These are phyloP conservation scores for Hydropotes inermis DNA, from an alignment of 2,113 vertebrate genomes.

Conservation along the genomic window DNA sequence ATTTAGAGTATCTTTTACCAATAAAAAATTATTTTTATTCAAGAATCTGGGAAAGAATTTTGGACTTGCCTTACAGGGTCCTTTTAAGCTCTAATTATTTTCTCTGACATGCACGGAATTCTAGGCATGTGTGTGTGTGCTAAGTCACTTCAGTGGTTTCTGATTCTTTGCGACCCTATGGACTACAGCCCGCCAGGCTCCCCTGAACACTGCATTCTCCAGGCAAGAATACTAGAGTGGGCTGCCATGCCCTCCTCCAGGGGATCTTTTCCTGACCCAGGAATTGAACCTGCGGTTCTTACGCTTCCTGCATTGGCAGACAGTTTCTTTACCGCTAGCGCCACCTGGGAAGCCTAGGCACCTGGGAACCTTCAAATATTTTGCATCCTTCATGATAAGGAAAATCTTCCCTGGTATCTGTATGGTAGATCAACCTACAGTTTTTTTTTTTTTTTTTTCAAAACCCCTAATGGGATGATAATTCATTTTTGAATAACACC, in stretches of 20 bases:
- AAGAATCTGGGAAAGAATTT: not conserved
- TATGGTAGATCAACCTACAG: not conserved
- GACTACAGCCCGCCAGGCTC: not conserved
- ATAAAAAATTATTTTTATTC: not conserved
- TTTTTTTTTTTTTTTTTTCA: conserved; percentile 4
- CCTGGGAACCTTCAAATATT: not conserved
- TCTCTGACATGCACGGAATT: conserved; percentile 11
- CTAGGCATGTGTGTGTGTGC: not conserved
- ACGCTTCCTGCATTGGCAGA: not conserved
- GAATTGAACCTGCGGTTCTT: fast-evolving
- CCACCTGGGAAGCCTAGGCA: not conserved
- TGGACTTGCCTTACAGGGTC: not conserved
- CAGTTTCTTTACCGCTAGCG: not conserved
- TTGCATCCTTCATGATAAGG: not conserved
- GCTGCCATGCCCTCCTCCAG: not conserved
- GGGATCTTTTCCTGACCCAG: not conserved
- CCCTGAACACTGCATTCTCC: not conserved
- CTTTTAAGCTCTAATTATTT: conserved; percentile 11
- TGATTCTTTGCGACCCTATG: not conserved
- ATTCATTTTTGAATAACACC: not conserved
- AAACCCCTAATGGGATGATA: not conserved
- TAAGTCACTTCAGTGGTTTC: not conserved
- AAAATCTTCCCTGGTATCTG: not conserved
- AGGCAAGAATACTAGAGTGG: not conserved
- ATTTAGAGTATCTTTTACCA: conserved; percentile 21